phyloP scores from a whole-genome alignment of 2,113 vertebrate species.

The Zingel zingel region DNA sequence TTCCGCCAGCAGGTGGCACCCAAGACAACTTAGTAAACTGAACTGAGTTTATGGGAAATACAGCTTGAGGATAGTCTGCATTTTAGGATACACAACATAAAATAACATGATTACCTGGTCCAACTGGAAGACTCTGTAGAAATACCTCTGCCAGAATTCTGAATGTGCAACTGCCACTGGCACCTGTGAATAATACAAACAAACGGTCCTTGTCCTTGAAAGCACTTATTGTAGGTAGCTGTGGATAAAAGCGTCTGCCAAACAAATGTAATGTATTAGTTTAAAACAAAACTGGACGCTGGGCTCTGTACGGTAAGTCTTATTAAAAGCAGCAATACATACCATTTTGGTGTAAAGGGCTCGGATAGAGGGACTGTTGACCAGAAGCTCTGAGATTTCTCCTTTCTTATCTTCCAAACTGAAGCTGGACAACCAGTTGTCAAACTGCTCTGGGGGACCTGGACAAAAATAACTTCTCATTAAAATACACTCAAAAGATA shows the following conservation, averaged over 20 bases:
- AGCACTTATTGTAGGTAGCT: neutral
- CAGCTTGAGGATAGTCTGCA: neutral
- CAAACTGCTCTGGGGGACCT: slow-evolving; percentile 93
- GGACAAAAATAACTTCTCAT: slow-evolving; percentile 22
- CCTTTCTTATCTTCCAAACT: slow-evolving; percentile 93
- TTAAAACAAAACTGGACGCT: neutral
- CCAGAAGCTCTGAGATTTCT: slow-evolving; percentile 93
- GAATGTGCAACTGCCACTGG: slow-evolving; percentile 94
- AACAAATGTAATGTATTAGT: neutral
- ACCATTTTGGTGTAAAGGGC: slow-evolving; percentile 99
- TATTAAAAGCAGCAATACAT: neutral
- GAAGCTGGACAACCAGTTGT: slow-evolving; percentile 91
- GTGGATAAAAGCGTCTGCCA: neutral
- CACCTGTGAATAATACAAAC: slow-evolving; percentile 82
- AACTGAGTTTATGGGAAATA: neutral
- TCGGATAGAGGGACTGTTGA: slow-evolving; percentile 93
- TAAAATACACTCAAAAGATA: neutral
- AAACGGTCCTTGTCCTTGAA: neutral
- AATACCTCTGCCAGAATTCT: slow-evolving; percentile 98
- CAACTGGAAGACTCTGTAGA: slow-evolving; percentile 95
- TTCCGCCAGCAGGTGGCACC: slow-evolving; percentile 66
- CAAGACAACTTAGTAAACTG: neutral
- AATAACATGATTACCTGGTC: slow-evolving; percentile 87
- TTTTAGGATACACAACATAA: neutral
- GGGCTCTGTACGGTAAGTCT: neutral